phyloP scores from a whole-genome alignment of 2,797 vertebrate species.

The Coregonus ussuriensis region DNA sequence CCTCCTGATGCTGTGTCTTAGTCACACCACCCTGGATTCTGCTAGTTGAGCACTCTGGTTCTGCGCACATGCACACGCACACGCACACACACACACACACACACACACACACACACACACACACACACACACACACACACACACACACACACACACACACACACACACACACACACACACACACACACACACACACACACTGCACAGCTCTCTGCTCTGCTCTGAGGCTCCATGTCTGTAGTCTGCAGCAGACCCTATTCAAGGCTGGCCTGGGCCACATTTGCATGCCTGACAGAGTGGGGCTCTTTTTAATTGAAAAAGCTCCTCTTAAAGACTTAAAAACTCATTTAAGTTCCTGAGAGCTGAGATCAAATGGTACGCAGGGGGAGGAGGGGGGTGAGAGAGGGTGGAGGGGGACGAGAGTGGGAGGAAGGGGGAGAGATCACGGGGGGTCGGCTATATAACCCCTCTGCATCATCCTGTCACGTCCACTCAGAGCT shows the following conservation, averaged over 20 bases:
- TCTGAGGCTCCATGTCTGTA: conserved; percentile 51
- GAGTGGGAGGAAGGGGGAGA: conserved; percentile 2
- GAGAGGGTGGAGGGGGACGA: background rate
- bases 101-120: background rate
- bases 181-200: conserved; percentile 13
- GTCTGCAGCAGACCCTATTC: conserved; percentile 53
- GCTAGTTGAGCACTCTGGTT: conserved; percentile 73
- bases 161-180: background rate
- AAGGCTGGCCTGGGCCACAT: conserved; percentile 32
- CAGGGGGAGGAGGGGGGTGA: background rate
- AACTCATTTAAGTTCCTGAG: conserved; percentile 58
- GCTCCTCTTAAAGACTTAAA: conserved; percentile 54
- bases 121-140: too few species aligned
- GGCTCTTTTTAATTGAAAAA: conserved; percentile 72
- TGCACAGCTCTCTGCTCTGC: conserved; percentile 40
- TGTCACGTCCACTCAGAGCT: background rate
- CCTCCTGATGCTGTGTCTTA: conserved; percentile 69
- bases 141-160: conserved; percentile 14
- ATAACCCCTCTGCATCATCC: background rate
- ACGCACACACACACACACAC: background rate
- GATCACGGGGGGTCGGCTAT: conserved; percentile 3
- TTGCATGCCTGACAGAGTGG: conserved; percentile 59
- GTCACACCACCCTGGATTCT: conserved; percentile 65
- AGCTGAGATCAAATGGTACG: conserved; percentile 49
- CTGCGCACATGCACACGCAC: background rate